These are phyloP conservation scores for Panonychus citri DNA, from an alignment of 1,140 invertebrate species.

Conservation along the genomic window DNA sequence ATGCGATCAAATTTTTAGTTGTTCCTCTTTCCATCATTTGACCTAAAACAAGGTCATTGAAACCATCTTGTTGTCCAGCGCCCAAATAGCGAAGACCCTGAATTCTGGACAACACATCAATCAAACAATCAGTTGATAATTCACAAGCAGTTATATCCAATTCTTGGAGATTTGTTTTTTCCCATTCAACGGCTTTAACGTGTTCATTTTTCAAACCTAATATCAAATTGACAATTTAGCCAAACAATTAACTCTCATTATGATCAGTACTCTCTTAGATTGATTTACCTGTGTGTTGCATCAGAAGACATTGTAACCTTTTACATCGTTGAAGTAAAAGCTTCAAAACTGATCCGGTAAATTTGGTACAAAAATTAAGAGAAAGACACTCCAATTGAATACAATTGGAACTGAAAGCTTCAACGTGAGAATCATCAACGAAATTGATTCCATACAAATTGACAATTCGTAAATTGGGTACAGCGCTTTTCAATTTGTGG, in stretches of 20 bases:
- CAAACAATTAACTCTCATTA: too few relatives aligned
- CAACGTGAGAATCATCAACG: conserved; percentile 93
- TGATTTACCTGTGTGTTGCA: conserved; percentile 93
- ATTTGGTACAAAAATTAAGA: conserved; percentile 86
- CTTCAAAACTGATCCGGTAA: conserved; percentile 88
- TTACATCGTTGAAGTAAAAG: conserved; percentile 78
- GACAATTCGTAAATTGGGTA: conserved; percentile 78
- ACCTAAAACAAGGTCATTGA: conserved; percentile 48
- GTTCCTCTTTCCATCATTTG: conserved; percentile 66
- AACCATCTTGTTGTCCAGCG: conserved; percentile 87
- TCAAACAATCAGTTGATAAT: conserved; percentile 70
- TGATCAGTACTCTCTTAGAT: too few relatives aligned
- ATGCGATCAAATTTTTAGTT: conserved; percentile 51
- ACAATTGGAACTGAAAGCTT: conserved; percentile 52
- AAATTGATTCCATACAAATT: conserved; percentile 95
- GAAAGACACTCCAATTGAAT: conserved; percentile 82
- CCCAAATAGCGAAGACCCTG: conserved; percentile 67
- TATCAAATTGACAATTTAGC: too few relatives aligned
- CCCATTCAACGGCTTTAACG: conserved; percentile 90
- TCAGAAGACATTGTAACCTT: conserved; percentile 66
- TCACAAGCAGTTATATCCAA: conserved; percentile 92
- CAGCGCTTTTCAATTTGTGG: conserved; percentile 86
- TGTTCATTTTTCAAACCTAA: conserved; percentile 63
- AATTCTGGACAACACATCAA: conserved; percentile 69
- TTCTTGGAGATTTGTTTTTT: conserved; percentile 77